Conservation (phyloP, 1,140 invertebrate species). For the Heliconius melpomene region DNA sequence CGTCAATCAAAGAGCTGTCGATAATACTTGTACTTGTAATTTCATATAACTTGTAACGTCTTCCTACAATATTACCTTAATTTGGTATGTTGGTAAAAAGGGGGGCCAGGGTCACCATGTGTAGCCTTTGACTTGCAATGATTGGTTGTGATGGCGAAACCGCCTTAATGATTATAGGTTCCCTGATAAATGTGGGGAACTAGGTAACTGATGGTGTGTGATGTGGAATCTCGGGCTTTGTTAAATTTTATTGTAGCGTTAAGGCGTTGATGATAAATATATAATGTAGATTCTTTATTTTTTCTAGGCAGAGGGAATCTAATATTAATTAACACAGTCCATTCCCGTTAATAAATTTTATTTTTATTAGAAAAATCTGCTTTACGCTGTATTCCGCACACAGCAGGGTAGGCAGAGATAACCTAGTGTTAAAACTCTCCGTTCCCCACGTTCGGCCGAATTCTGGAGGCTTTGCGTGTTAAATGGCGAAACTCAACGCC, state of each 20-base stretch:
- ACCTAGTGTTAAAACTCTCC: too few relatives aligned
- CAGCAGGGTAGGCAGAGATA: too few relatives aligned
- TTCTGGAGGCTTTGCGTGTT: too few relatives aligned
- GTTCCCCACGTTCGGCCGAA: too few relatives aligned
- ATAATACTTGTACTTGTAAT: slow-evolving; percentile 53
- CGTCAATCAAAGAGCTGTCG: slow-evolving; percentile 64
- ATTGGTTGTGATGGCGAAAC: slow-evolving; percentile 47
- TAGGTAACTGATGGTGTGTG: background rate
- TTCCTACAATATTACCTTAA: slow-evolving; percentile 73
- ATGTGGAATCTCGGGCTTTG: background rate
- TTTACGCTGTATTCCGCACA: too few relatives aligned
- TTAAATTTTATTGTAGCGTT: background rate
- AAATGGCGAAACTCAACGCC: too few relatives aligned
- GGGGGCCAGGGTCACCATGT: slow-evolving; percentile 52
- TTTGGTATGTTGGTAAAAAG: slow-evolving; percentile 66
- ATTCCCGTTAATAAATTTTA: too few relatives aligned
- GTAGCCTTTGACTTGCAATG: slow-evolving; percentile 42
- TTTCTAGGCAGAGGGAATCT: too few relatives aligned
- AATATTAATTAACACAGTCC: too few relatives aligned
- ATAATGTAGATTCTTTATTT: too few relatives aligned
- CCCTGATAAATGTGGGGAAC: slow-evolving; percentile 30
- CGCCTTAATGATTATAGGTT: slow-evolving; percentile 39
- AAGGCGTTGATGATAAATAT: too few relatives aligned
- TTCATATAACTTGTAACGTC: slow-evolving; percentile 47
- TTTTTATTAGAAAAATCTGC: too few relatives aligned